Evolutionary conservation across 2,888 invertebrate genomes (phyloP).

Genomic region (Xestobium rufovillosum): DNA sequence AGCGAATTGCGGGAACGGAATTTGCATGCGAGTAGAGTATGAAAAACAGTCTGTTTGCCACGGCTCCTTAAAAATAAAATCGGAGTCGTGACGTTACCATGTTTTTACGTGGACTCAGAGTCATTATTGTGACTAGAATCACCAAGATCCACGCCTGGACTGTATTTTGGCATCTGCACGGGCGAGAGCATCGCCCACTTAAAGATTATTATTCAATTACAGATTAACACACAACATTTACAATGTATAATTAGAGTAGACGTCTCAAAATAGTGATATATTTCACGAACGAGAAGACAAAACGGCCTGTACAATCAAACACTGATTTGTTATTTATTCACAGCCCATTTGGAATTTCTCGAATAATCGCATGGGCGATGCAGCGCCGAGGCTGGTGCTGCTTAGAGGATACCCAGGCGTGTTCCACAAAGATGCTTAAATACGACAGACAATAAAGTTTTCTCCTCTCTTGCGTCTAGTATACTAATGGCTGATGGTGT

Average conservation of each 20-base stretch:
- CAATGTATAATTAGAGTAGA: conserved; percentile 36
- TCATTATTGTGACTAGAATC: too few species aligned
- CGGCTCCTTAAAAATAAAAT: too few species aligned
- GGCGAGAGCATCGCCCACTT: conserved; percentile 28
- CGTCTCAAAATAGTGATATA: conserved; percentile 41
- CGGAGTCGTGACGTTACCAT: too few species aligned
- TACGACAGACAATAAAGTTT: too few species aligned
- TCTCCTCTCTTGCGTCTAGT: conserved; percentile 31
- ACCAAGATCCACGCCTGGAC: too few species aligned
- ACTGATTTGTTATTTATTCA: conserved; percentile 61
- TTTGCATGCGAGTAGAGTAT: too few species aligned
- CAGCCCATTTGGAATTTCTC: conserved; percentile 75
- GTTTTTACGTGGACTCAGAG: too few species aligned
- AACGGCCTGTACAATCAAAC: conserved; percentile 64
- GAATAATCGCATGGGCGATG: conserved; percentile 37
- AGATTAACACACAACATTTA: conserved; percentile 32
- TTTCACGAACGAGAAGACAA: conserved; percentile 50
- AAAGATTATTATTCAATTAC: conserved; percentile 20
- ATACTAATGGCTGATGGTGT: conserved; percentile 36
- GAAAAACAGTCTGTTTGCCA: too few species aligned
- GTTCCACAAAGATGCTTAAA: too few species aligned
- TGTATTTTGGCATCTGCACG: conserved; percentile 36
- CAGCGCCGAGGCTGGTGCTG: too few species aligned
- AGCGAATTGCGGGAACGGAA: too few species aligned
- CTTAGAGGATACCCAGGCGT: too few species aligned